These are phyloP conservation scores for Crotalus horridus DNA, from an alignment of 2,113 vertebrate genomes.

Conservation along the genomic window DNA sequence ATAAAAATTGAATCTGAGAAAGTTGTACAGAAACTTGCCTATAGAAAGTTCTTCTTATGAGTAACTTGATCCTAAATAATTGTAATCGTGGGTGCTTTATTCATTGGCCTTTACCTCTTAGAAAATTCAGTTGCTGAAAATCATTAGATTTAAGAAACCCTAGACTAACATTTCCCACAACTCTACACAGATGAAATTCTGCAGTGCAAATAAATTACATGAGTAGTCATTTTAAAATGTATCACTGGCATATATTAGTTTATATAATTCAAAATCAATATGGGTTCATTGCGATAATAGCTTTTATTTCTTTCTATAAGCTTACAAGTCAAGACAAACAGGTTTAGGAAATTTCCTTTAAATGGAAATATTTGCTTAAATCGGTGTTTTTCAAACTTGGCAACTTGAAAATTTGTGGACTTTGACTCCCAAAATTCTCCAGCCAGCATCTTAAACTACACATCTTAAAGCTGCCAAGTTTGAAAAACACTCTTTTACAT, in stretches of 20 bases:
- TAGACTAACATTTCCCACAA: not conserved
- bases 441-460: not conserved
- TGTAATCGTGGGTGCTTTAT: not conserved
- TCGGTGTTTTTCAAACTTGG: not conserved
- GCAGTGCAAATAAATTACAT: not conserved
- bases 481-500: not conserved
- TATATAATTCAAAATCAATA: not conserved
- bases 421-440: not conserved
- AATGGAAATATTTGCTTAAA: not conserved
- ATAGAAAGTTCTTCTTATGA: not conserved
- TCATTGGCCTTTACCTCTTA: not conserved
- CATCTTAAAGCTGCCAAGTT: not conserved
- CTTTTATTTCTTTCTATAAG: not conserved
- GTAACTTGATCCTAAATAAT: not conserved
- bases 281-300: not conserved
- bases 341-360: not conserved
- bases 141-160: not conserved
- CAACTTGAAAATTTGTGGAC: not conserved
- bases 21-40: not conserved
- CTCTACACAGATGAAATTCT: not conserved
- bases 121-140: not conserved
- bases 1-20: not conserved
- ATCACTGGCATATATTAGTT: not conserved
- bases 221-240: not conserved
- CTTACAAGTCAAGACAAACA: not conserved